Conservation (phyloP, 2,888 invertebrate genomes). For the Scaptodrosophila latifasciaeformis region DNA sequence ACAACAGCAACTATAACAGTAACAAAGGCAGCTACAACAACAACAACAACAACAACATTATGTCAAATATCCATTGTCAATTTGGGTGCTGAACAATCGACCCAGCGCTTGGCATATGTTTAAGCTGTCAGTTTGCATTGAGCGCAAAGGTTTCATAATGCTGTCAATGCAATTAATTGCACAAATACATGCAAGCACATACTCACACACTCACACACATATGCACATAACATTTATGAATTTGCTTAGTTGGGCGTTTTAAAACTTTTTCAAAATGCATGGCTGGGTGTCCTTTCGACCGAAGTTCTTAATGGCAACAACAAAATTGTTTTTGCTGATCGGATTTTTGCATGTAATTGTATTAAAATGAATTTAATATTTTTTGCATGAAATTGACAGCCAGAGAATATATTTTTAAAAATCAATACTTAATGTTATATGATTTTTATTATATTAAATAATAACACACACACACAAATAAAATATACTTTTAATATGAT, state of each 20-base stretch:
- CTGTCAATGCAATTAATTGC: conserved; percentile 67
- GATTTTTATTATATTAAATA: too few relatives aligned
- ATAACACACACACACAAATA: too few relatives aligned
- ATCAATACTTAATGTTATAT: too few relatives aligned
- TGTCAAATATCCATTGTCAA: too few relatives aligned
- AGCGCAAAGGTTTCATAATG: conserved; percentile 60
- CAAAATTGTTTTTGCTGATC: not conserved
- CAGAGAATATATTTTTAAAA: too few relatives aligned
- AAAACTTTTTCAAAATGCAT: not conserved
- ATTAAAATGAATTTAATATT: conserved; percentile 45
- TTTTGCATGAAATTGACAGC: conserved; percentile 35
- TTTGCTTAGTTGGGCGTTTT: not conserved
- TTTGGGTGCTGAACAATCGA: conserved; percentile 10
- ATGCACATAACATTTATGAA: conserved; percentile 9
- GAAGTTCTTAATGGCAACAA: too few relatives aligned
- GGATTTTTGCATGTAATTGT: conserved; percentile 30
- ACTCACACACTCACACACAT: conserved; percentile 7
- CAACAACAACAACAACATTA: conserved; percentile 40
- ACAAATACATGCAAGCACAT: conserved; percentile 28
- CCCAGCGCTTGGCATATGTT: conserved; percentile 39
- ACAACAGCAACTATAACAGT: conserved; percentile 16
- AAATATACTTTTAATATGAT: too few relatives aligned
- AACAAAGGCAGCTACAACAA: conserved; percentile 18
- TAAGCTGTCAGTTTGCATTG: conserved; percentile 59
- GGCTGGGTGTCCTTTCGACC: too few relatives aligned